Evolutionary conservation across 1,140 invertebrate species (phyloP).

Genomic region (Conus ventricosus): DNA sequence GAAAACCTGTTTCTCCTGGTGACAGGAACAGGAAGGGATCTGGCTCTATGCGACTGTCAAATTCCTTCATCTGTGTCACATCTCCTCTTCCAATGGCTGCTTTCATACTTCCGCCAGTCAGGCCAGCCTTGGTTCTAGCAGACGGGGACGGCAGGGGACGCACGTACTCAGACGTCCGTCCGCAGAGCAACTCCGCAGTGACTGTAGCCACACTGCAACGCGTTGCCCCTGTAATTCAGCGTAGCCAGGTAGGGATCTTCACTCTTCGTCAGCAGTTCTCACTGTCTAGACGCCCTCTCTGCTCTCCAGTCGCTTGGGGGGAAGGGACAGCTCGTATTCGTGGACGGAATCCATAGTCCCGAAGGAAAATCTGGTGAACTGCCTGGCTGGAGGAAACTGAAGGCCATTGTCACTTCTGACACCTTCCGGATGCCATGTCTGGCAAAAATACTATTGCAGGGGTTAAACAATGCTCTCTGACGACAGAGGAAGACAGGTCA

Average conservation of each 20-base stretch:
- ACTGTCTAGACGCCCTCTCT: conserved; percentile 50
- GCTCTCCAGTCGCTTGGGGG: conserved; percentile 48
- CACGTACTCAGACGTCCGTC: not conserved
- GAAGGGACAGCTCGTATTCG: conserved; percentile 67
- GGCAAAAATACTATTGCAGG: conserved; percentile 49
- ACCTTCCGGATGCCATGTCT: conserved; percentile 47
- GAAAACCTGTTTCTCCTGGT: no score
- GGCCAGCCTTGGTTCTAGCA: no score
- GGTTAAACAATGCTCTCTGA: conserved; percentile 20
- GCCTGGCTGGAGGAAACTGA: conserved; percentile 66
- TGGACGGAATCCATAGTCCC: conserved; percentile 72
- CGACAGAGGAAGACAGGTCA: conserved; percentile 23
- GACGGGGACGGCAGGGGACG: not conserved
- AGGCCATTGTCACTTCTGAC: conserved; percentile 68
- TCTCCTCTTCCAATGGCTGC: not conserved
- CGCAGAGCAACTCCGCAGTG: not conserved
- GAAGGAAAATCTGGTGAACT: conserved; percentile 72
- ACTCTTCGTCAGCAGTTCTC: conserved; percentile 47
- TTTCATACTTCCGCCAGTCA: no score
- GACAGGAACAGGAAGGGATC: not conserved
- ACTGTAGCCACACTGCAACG: not conserved
- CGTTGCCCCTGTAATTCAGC: not conserved
- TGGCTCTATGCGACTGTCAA: not conserved
- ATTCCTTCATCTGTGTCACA: not conserved
- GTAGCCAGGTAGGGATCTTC: conserved; percentile 40